These are phyloP conservation scores for Matsumyia berberina DNA, from an alignment of 2,888 invertebrate species.

Conservation along the genomic window DNA sequence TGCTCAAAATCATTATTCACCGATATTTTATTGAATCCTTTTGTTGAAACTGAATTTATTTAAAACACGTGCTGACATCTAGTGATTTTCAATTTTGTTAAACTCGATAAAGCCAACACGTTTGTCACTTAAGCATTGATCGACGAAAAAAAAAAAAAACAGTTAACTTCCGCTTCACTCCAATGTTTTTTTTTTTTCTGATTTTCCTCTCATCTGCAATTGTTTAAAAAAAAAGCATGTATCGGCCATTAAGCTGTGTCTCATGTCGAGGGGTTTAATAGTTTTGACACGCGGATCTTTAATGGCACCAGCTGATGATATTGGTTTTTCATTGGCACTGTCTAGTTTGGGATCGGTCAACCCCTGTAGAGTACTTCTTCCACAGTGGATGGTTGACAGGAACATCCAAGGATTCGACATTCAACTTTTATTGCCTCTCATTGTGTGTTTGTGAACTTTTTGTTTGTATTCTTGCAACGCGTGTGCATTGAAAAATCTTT, in stretches of 20 bases:
- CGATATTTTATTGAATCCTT: background rate
- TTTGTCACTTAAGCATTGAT: background rate
- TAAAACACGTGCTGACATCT: background rate
- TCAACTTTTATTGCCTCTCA: constrained; percentile 19
- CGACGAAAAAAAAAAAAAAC: background rate
- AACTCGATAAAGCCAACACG: background rate
- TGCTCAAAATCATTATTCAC: background rate
- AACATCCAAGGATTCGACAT: constrained; percentile 18
- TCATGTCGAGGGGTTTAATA: constrained; percentile 24
- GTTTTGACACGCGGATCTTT: constrained; percentile 40
- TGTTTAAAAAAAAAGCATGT: background rate
- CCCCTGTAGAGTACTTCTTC: constrained; percentile 34
- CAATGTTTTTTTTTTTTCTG: background rate
- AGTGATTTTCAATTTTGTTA: constrained; percentile 1
- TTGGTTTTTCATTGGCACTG: constrained; percentile 32
- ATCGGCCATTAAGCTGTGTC: constrained; percentile 8
- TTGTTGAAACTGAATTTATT: constrained; percentile 4
- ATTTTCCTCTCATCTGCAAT: background rate
- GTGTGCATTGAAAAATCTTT: constrained; percentile 11
- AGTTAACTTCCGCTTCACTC: no score
- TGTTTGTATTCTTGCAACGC: background rate
- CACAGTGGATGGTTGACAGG: constrained; percentile 22
- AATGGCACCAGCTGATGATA: constrained; percentile 41
- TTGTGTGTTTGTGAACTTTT: background rate
- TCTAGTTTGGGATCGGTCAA: constrained; percentile 9